These are phyloP conservation scores for Esperia sulphurella DNA, from an alignment of 2,888 invertebrate genomes.

Conservation along the genomic window DNA sequence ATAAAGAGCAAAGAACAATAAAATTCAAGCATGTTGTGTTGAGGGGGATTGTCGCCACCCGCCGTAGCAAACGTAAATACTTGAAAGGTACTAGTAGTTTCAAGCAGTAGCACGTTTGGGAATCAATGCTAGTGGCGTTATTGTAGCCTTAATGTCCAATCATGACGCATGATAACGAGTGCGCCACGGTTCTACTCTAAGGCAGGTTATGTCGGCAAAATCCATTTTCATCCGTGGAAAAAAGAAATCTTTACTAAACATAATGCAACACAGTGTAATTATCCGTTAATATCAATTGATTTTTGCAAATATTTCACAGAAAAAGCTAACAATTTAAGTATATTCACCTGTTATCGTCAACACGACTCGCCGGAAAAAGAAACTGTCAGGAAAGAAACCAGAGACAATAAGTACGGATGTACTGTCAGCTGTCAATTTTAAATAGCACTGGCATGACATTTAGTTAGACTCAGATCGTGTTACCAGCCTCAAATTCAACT, in stretches of 20 bases:
- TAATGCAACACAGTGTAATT: background rate
- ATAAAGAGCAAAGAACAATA: no score
- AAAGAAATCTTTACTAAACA: conserved; percentile 6
- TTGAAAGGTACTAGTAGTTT: conserved; percentile 1
- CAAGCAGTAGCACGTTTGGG: conserved; percentile 42
- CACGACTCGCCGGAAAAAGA: conserved; percentile 53
- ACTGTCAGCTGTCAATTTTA: background rate
- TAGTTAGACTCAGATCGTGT: no score
- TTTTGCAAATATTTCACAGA: conserved; percentile 21
- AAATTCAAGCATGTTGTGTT: background rate
- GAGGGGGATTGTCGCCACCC: conserved; percentile 49
- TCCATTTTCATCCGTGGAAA: conserved; percentile 38
- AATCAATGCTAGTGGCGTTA: conserved; percentile 46
- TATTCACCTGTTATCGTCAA: conserved; percentile 47
- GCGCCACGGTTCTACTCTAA: conserved; percentile 52
- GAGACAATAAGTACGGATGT: no score
- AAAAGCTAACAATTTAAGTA: conserved; percentile 6
- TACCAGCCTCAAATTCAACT: no score
- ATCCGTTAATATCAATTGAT: conserved; percentile 1
- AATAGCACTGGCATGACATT: no score
- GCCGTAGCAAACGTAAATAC: conserved; percentile 50
- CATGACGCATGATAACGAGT: conserved; percentile 34
- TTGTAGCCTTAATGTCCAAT: conserved; percentile 53
- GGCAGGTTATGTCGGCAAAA: conserved; percentile 41
- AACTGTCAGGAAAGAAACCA: conserved; percentile 9